Conservation (phyloP, 2,888 invertebrate genomes). For the Oligia strigilis region DNA sequence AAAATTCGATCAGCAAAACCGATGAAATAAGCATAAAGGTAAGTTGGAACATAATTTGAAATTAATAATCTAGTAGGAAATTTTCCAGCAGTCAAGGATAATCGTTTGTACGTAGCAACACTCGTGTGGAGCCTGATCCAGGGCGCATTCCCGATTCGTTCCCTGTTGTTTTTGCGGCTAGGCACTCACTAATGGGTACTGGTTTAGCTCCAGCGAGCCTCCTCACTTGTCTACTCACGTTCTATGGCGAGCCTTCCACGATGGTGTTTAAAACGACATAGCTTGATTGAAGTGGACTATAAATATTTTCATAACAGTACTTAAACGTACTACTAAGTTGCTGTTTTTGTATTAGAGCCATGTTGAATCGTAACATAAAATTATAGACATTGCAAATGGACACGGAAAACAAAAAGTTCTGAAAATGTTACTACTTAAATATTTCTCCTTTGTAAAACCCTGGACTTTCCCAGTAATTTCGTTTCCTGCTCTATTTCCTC, state of each 20-base stretch:
- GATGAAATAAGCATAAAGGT: slow-evolving; percentile 12
- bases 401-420: not conserved
- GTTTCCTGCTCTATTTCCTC: slow-evolving; percentile 27
- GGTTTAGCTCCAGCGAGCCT: slow-evolving; percentile 78
- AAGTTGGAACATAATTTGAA: slow-evolving; percentile 12
- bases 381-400: not conserved
- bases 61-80: slow-evolving; percentile 27
- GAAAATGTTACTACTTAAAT: not conserved
- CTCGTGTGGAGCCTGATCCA: slow-evolving; percentile 77
- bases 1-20: not conserved
- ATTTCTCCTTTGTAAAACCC: not conserved
- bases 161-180: slow-evolving; percentile 89
- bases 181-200: slow-evolving; percentile 88
- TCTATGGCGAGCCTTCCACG: slow-evolving; percentile 62
- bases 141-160: slow-evolving; percentile 90
- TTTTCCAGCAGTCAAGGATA: slow-evolving; percentile 63
- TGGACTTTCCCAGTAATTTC: not conserved
- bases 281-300: slow-evolving; percentile 57
- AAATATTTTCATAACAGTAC: slow-evolving; percentile 60
- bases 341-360: slow-evolving; percentile 24
- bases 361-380: slow-evolving; percentile 8
- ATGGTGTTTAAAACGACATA: slow-evolving; percentile 63
- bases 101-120: slow-evolving; percentile 76
- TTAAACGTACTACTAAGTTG: slow-evolving; percentile 21
- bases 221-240: slow-evolving; percentile 69